Conservation (phyloP, 2,113 vertebrate genomes). For the Perccottus glenii region DNA sequence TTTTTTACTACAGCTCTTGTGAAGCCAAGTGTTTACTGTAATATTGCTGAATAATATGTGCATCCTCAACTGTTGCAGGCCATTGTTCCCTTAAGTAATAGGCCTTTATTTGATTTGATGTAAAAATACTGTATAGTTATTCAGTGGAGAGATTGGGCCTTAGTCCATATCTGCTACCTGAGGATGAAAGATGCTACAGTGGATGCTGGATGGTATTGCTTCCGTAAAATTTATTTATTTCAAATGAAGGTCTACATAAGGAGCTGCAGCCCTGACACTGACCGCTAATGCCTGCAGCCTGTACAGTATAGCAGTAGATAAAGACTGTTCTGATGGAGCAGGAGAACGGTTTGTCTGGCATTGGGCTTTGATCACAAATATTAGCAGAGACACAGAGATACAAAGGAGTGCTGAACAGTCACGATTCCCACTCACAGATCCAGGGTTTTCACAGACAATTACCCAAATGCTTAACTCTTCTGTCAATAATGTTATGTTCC, state of each 20-base stretch:
- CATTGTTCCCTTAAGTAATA: no score
- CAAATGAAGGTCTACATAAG: slow-evolving; percentile 10
- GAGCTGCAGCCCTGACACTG: neutral
- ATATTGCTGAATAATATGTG: no score
- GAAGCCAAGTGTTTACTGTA: no score
- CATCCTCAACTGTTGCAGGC: no score
- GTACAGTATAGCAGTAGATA: slow-evolving; percentile 1
- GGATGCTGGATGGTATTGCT: slow-evolving; percentile 14
- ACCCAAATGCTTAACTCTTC: neutral
- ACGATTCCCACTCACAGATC: neutral
- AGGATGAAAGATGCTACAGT: slow-evolving; percentile 27
- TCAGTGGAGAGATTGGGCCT: slow-evolving; percentile 16
- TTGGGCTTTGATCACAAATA: neutral
- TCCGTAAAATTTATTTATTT: no score
- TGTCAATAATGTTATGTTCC: neutral
- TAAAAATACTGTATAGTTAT: neutral
- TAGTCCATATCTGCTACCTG: slow-evolving; percentile 26
- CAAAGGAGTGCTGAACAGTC: slow-evolving; percentile 17
- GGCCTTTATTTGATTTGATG: neutral
- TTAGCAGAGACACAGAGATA: neutral
- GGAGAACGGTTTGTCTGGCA: neutral
- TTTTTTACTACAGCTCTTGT: no score
- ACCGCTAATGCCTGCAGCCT: neutral
- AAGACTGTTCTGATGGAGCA: neutral
- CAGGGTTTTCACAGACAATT: neutral